A percentile compares a stretch with the other conserved stretches of the same genome.
phyloP scores from a whole-genome alignment of 2,888 invertebrate genomes.

The Phortica magna region DNA sequence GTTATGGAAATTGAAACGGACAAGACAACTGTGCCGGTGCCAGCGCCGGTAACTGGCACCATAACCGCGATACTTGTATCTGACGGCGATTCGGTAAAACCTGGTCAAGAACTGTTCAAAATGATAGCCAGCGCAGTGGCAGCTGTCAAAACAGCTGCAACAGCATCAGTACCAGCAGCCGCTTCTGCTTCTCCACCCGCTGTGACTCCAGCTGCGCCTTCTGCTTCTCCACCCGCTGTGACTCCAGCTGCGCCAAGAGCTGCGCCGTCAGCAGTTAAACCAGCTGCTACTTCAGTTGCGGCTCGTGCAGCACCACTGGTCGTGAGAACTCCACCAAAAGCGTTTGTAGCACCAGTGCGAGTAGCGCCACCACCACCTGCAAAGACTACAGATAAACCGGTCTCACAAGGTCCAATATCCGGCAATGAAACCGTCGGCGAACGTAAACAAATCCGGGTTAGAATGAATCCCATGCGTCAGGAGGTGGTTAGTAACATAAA shows the following conservation, averaged over 20 bases:
- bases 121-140: conserved; percentile 80
- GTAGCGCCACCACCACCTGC: conserved; percentile 75
- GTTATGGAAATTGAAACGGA: conserved; percentile 99
- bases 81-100: conserved; percentile 95
- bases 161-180: conserved; percentile 67
- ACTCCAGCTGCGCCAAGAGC: conserved; percentile 61
- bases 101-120: conserved; percentile 90
- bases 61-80: conserved; percentile 92
- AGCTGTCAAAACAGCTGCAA: conserved; percentile 76
- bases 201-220: conserved; percentile 78
- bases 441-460: conserved; percentile 95
- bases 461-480: conserved; percentile 98
- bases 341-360: conserved; percentile 77
- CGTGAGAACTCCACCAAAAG: conserved; percentile 73
- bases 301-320: conserved; percentile 63
- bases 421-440: conserved; percentile 85
- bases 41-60: conserved; percentile 90
- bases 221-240: too few relatives aligned
- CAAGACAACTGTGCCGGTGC: conserved; percentile 88
- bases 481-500: conserved; percentile 97
- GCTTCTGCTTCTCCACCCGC: conserved; percentile 57
- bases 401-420: background rate
- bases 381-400: conserved; percentile 62
- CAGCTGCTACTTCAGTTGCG: conserved; percentile 61
- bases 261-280: conserved; percentile 72